Evolutionary conservation across 2,888 invertebrate genomes (phyloP).

Genomic region (Alloplasta piceator): DNA sequence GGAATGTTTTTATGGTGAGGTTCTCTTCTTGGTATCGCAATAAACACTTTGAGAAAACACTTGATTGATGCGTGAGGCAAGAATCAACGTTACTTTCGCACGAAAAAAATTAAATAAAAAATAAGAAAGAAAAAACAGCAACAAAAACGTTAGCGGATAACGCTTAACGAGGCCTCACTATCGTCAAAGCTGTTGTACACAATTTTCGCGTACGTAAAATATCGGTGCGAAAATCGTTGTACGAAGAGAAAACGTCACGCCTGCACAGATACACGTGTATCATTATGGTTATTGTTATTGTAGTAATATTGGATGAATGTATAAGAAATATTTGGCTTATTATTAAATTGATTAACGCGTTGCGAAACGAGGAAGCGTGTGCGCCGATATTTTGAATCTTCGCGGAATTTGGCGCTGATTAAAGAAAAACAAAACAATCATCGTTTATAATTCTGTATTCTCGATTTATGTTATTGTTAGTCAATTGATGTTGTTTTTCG

Average conservation of each 20-base stretch:
- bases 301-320: background rate
- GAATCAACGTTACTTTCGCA: background rate
- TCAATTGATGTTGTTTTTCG: background rate
- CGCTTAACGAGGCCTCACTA: constrained; percentile 2
- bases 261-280: background rate
- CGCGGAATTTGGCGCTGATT: too few relatives aligned
- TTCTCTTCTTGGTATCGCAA: constrained; percentile 2
- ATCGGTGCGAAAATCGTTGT: constrained; percentile 2
- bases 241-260: constrained; percentile 5
- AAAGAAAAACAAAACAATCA: background rate
- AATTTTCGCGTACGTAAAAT: constrained; percentile 22
- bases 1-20: background rate
- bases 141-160: constrained; percentile 1
- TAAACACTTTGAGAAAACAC: constrained; percentile 1
- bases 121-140: background rate
- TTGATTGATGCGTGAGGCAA: constrained; percentile 6
- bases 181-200: constrained; percentile 25
- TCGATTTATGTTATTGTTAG: background rate
- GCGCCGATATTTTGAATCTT: background rate
- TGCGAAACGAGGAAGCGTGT: constrained; percentile 18
- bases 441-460: background rate
- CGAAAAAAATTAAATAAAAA: background rate
- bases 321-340: constrained; percentile 41
- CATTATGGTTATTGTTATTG: background rate
- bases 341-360: constrained; percentile 56